Evolutionary conservation across 2,113 vertebrate genomes (phyloP).

Genomic region (Bagarius yarrelli): DNA sequence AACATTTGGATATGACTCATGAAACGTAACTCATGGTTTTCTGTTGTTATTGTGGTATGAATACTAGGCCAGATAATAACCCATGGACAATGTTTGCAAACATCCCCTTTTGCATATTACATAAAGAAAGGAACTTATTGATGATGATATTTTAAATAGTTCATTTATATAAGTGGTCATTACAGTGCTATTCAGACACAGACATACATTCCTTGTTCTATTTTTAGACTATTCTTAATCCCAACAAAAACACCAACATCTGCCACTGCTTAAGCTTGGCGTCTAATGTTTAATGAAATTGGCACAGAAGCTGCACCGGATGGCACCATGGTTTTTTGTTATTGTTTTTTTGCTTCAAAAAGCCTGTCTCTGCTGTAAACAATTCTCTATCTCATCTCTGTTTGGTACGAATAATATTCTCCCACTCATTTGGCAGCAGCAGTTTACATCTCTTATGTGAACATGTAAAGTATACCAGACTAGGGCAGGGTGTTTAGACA

Average conservation of each 20-base stretch:
- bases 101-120: background rate
- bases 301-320: slow-evolving; percentile 64
- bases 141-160: background rate
- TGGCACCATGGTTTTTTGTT: slow-evolving; percentile 66
- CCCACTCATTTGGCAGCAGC: slow-evolving; percentile 22
- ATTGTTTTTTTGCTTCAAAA: slow-evolving; percentile 54
- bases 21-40: slow-evolving; percentile 20
- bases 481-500: background rate
- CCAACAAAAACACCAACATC: slow-evolving; percentile 65
- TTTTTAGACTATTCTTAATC: slow-evolving; percentile 54
- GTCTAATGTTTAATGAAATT: slow-evolving; percentile 70
- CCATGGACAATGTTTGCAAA: slow-evolving; percentile 11
- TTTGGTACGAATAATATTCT: slow-evolving; percentile 13
- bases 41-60: slow-evolving; percentile 26
- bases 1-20: slow-evolving; percentile 23
- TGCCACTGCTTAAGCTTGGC: slow-evolving; percentile 71
- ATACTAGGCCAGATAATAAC: background rate
- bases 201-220: slow-evolving; percentile 54
- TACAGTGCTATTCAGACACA: slow-evolving; percentile 44
- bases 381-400: slow-evolving; percentile 16
- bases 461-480: slow-evolving; percentile 17
- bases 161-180: background rate
- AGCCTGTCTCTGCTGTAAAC: slow-evolving; percentile 44
- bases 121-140: background rate
- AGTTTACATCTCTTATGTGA: slow-evolving; percentile 5